Evolutionary conservation across 2,113 vertebrate species (phyloP).

Genomic region (Aythya baeri): DNA sequence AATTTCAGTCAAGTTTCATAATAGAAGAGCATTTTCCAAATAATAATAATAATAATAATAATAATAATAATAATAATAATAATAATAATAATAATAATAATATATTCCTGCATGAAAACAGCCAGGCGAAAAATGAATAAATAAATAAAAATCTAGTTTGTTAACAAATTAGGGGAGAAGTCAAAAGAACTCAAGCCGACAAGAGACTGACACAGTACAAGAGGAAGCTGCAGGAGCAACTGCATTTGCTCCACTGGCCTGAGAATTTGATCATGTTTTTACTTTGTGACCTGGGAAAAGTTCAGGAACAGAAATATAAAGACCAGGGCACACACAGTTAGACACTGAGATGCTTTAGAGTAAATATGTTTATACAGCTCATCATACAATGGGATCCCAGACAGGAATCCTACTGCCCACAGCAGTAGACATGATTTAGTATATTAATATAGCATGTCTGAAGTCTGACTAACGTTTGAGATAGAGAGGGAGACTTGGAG

Average conservation of each 20-base stretch:
- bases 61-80: neutral
- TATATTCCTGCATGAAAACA: neutral
- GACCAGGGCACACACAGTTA: too few species aligned
- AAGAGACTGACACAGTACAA: neutral
- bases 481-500: neutral
- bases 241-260: neutral
- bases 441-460: accelerated
- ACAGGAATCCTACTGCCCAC: neutral
- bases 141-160: neutral
- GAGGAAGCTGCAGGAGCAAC: neutral
- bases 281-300: neutral
- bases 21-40: neutral
- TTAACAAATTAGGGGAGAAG: neutral
- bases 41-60: too few species aligned
- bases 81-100: too few species aligned
- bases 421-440: neutral
- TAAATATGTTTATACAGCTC: neutral
- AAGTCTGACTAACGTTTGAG: neutral
- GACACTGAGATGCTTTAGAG: neutral
- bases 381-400: neutral
- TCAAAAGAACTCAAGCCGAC: neutral
- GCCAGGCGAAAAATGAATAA: neutral
- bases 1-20: neutral
- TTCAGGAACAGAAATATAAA: neutral
- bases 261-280: neutral